These are phyloP conservation scores for Drosophila punjabiensis DNA, from an alignment of 1,140 invertebrate genomes.

Conservation along the genomic window DNA sequence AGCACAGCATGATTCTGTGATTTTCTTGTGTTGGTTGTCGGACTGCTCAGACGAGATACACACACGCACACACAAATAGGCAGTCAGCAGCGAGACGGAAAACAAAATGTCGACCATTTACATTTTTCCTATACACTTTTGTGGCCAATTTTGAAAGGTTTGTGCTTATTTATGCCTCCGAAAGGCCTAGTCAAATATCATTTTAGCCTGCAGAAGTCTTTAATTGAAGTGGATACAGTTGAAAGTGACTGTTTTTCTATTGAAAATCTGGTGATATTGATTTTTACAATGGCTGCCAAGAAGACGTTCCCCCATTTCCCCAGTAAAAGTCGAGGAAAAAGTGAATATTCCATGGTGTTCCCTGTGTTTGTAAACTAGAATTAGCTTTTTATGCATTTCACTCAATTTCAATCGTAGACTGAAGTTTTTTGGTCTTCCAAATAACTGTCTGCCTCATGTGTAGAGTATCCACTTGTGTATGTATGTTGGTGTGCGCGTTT, in stretches of 20 bases:
- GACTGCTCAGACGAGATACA: conserved; percentile 59
- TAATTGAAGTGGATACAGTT: neutral
- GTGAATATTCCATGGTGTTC: conserved; percentile 1
- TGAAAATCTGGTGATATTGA: conserved; percentile 65
- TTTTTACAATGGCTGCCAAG: conserved; percentile 75
- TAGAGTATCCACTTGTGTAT: conserved; percentile 32
- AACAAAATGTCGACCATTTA: conserved; percentile 82
- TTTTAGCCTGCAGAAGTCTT: neutral
- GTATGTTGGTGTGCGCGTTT: conserved; percentile 17
- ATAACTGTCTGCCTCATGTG: neutral
- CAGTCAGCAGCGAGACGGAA: conserved; percentile 76
- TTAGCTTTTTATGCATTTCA: conserved; percentile 1
- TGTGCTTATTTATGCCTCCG: conserved; percentile 3
- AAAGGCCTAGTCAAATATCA: neutral
- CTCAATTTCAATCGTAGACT: no score
- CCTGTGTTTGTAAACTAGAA: neutral
- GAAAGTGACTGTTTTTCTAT: conserved; percentile 24
- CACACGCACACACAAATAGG: conserved; percentile 56
- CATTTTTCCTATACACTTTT: conserved; percentile 62
- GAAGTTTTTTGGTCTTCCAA: neutral
- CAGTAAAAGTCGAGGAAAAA: conserved; percentile 22
- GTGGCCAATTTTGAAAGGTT: conserved; percentile 28
- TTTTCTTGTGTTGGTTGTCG: conserved; percentile 50
- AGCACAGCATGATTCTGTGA: neutral
- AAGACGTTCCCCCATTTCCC: conserved; percentile 14